These are phyloP conservation scores for Folsomia manolachei DNA, from an alignment of 2,888 invertebrate species.

Conservation along the genomic window DNA sequence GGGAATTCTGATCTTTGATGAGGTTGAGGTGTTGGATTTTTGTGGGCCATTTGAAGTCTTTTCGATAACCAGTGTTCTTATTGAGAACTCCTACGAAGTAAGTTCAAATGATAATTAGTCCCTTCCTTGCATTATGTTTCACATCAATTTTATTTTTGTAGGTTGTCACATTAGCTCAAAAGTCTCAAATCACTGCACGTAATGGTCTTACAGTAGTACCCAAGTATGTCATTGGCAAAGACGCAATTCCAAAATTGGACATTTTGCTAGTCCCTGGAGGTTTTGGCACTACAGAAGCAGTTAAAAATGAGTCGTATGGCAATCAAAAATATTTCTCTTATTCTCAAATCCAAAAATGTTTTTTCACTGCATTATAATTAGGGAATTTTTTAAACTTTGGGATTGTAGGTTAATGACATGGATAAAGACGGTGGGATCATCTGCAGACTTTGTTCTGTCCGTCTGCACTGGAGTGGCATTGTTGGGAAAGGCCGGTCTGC, in stretches of 20 bases:
- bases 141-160: no score
- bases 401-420: neutral
- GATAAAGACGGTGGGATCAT: neutral
- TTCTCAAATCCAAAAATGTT: neutral
- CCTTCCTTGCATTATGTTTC: neutral
- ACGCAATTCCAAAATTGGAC: slow-evolving; percentile 10
- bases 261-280: slow-evolving; percentile 15
- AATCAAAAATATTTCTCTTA: neutral
- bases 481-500: slow-evolving; percentile 8
- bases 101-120: neutral
- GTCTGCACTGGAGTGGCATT: slow-evolving; percentile 15
- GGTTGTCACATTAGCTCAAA: slow-evolving; percentile 9
- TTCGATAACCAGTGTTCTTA: slow-evolving; percentile 2
- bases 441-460: neutral
- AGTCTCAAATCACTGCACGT: neutral
- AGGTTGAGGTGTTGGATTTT: slow-evolving; percentile 17
- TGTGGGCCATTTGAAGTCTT: slow-evolving; percentile 22
- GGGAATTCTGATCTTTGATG: slow-evolving; percentile 19
- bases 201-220: slow-evolving; percentile 13
- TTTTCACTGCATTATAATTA: neutral
- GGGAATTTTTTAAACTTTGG: no score
- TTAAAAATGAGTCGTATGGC: slow-evolving; percentile 13
- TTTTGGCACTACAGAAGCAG: neutral
- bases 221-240: neutral
- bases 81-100: slow-evolving; percentile 4